Percentiles rank a stretch among this genome's conserved stretches.
Conservation (phyloP, 2,888 invertebrate species). For the Schizaphis graminum region DNA sequence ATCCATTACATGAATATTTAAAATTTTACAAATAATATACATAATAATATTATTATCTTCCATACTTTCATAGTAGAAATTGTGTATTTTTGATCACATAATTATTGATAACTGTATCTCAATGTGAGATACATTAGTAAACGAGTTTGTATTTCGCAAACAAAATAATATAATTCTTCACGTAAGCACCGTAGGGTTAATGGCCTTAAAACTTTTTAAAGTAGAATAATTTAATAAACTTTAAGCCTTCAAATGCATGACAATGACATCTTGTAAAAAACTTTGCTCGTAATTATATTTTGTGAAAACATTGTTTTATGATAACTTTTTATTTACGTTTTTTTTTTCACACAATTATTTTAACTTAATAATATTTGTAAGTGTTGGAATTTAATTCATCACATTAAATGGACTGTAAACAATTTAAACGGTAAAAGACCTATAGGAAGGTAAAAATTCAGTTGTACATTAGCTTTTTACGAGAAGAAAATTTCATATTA, state of each 20-base stretch:
- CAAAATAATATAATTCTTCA: slow-evolving; percentile 22
- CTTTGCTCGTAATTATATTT: slow-evolving; percentile 43
- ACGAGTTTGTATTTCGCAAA: slow-evolving; percentile 23
- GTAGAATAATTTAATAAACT: slow-evolving; percentile 53
- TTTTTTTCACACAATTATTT: slow-evolving; percentile 40
- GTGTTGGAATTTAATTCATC: slow-evolving; percentile 35
- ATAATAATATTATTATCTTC: not conserved
- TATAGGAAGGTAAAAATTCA: not conserved
- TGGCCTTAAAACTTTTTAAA: slow-evolving; percentile 43
- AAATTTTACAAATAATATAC: not conserved
- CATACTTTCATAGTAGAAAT: not conserved
- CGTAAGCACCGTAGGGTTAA: not conserved
- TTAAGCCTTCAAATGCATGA: slow-evolving; percentile 9
- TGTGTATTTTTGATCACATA: not conserved
- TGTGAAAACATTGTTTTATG: not conserved
- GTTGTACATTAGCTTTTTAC: slow-evolving; percentile 24
- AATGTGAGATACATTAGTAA: not conserved
- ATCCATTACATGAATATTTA: not conserved
- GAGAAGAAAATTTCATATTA: not conserved
- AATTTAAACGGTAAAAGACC: not conserved
- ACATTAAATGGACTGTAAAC: slow-evolving; percentile 30
- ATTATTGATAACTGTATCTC: not conserved
- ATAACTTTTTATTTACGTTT: slow-evolving; percentile 21
- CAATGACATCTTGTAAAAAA: slow-evolving; percentile 41
- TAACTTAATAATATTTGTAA: slow-evolving; percentile 16